These are phyloP conservation scores for Lissocephala sabroskyi DNA, from an alignment of 2,888 invertebrate genomes.

Conservation along the genomic window DNA sequence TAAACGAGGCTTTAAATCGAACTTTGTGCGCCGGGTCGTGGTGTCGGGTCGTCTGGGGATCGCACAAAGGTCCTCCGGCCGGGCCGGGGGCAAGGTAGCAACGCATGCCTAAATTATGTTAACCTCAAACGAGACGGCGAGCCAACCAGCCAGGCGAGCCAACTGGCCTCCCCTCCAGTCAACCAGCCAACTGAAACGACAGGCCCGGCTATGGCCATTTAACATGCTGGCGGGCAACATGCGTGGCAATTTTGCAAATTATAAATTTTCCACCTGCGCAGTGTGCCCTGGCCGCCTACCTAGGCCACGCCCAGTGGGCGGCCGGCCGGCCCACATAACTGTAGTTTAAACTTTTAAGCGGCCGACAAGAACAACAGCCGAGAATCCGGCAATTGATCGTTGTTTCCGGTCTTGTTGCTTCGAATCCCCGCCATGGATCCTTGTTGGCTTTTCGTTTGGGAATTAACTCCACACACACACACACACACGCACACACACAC, in stretches of 20 bases:
- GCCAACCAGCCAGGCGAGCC: slow-evolving; percentile 17
- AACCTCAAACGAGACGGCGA: slow-evolving; percentile 34
- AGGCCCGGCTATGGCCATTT: slow-evolving; percentile 43
- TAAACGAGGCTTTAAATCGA: slow-evolving; percentile 68
- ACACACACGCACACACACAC: slow-evolving; percentile 6
- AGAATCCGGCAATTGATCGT: slow-evolving; percentile 62
- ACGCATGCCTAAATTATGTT: slow-evolving; percentile 20
- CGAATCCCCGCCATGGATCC: too few species aligned
- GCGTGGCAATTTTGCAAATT: slow-evolving; percentile 67
- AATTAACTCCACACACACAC: slow-evolving; percentile 54
- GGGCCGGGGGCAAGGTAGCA: too few species aligned
- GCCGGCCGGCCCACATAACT: slow-evolving; percentile 27
- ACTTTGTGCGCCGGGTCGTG: slow-evolving; percentile 41
- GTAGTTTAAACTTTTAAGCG: slow-evolving; percentile 55
- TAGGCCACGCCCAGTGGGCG: not conserved
- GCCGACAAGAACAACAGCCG: slow-evolving; percentile 15
- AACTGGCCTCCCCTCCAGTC: slow-evolving; percentile 18
- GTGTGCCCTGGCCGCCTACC: slow-evolving; percentile 15
- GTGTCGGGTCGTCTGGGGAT: slow-evolving; percentile 21
- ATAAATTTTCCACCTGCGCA: slow-evolving; percentile 69
- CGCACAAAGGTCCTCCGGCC: not conserved
- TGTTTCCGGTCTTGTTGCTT: slow-evolving; percentile 38
- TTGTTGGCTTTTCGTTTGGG: slow-evolving; percentile 16
- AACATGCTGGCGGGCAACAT: slow-evolving; percentile 51
- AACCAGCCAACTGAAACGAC: not conserved